Percentiles rank a stretch among this genome's conserved stretches.
phyloP scores from a whole-genome alignment of 2,797 vertebrate species.

The Thunnus albacares region DNA sequence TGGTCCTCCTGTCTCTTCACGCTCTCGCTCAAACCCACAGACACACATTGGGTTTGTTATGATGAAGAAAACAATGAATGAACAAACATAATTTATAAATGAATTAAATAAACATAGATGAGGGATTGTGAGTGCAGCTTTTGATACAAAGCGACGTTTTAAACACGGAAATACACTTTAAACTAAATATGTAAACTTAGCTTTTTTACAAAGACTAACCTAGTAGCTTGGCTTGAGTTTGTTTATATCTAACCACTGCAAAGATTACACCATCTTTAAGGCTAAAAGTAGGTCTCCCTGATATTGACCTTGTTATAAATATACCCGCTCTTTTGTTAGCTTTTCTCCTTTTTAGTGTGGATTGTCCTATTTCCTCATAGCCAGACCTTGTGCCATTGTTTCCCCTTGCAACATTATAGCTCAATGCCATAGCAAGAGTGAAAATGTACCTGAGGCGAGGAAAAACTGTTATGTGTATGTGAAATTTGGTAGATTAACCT shows the following conservation, averaged over 20 bases:
- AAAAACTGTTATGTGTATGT: neutral
- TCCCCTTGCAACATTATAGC: neutral
- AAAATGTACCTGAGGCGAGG: neutral
- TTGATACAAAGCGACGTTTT: too few species aligned
- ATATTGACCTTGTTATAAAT: constrained; percentile 22
- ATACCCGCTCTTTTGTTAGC: constrained; percentile 3
- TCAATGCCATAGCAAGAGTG: neutral
- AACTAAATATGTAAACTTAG: neutral
- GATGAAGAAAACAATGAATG: neutral
- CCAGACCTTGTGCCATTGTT: neutral
- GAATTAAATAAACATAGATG: fast-evolving
- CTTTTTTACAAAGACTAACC: neutral
- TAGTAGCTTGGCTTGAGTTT: neutral
- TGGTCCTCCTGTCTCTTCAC: neutral
- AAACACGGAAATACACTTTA: neutral
- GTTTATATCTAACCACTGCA: constrained; percentile 2
- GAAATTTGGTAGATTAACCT: neutral
- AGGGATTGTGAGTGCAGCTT: neutral
- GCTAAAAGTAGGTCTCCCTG: constrained; percentile 9
- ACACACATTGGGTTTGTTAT: neutral
- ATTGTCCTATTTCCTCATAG: constrained; percentile 23
- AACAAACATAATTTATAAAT: neutral
- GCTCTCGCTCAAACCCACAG: neutral
- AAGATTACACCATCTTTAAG: neutral
- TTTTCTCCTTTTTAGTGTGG: neutral